Evolutionary conservation across 2,888 invertebrate species (phyloP), one percentile per base, ranked within the genome.

Genomic region (Deilephila elpenor): DNA sequence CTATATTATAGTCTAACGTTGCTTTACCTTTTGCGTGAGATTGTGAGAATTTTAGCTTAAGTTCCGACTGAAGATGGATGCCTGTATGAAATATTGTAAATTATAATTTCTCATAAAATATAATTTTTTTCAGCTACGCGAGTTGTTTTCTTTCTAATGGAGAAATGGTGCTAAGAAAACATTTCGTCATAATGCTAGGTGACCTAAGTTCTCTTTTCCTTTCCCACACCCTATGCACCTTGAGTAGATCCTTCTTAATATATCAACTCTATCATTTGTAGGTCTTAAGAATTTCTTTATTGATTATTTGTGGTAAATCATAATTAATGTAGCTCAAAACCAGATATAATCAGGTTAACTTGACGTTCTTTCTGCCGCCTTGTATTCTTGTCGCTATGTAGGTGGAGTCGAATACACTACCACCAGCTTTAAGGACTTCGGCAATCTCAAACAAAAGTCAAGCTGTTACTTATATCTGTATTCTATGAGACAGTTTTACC

Each of bases 41-140:
- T 94, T 95, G 94, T 94, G 93, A 94, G 92, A 91, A 91, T 93
- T 94, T 94, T 95, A 95, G 95, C 95, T 94, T 95, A 95, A 95
- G 95, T 95, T 94, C 92, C 94, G 95, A 93, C 93, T 94, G 95
- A 94, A 91, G 95, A 95, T 91, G 95, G 93, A 94, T 95, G 95
- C 92, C 91, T 94, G 95, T 92, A 93, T 94, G 93, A 93, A 95
- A 95, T 95, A 95, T 95, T 95, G 95, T 95, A 95, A 95, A 95
- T 95, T 95, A 95, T 95, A 93, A 95, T 95, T 95, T 95, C 95
- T 95, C 95, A 95, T 95, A 95, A 95, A 95, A 95, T 95, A 95
- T 94, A 95, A 95, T 95, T 95, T 95, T 95, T 95, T 95, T 95
- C 95, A 95, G 95, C 95, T 95, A 94, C 75, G 86, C 79, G 82